Evolutionary conservation across 2,888 invertebrate genomes (phyloP).

Genomic region (Hetaerina titia): DNA sequence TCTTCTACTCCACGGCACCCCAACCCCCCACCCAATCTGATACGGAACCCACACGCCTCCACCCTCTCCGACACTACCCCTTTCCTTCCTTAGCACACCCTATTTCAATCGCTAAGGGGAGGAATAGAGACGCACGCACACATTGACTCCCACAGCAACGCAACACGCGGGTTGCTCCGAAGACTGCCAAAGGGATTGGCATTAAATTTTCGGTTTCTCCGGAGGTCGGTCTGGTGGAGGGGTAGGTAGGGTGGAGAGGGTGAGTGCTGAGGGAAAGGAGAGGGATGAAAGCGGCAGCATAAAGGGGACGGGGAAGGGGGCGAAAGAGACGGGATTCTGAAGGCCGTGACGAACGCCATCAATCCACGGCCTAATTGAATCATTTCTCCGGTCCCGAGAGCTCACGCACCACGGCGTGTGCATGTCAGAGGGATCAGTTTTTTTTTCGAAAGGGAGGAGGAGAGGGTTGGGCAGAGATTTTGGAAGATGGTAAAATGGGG

Average conservation of each 20-base stretch:
- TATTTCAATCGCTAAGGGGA: background rate
- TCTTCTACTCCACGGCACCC: background rate
- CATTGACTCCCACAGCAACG: background rate
- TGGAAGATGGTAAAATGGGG: background rate
- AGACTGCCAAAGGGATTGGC: slow-evolving; percentile 30
- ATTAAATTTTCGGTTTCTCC: slow-evolving; percentile 47
- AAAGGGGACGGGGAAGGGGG: background rate
- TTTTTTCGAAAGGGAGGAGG: background rate
- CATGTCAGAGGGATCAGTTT: background rate
- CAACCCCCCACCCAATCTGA: background rate
- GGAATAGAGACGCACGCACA: background rate
- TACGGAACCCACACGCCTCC: background rate
- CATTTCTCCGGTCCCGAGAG: slow-evolving; percentile 1
- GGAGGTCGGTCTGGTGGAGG: background rate
- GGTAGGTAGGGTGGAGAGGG: background rate
- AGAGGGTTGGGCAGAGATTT: background rate
- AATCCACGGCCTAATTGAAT: slow-evolving; percentile 59
- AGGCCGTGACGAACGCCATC: slow-evolving; percentile 56
- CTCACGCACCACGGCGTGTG: background rate
- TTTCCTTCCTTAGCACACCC: background rate
- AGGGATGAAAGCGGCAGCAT: background rate
- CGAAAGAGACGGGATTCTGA: background rate
- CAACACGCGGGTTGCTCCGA: background rate
- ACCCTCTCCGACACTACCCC: background rate
- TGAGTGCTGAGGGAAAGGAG: background rate